Evolutionary conservation across 2,888 invertebrate species (phyloP).

Genomic region (Tetrapedia diversipes): DNA sequence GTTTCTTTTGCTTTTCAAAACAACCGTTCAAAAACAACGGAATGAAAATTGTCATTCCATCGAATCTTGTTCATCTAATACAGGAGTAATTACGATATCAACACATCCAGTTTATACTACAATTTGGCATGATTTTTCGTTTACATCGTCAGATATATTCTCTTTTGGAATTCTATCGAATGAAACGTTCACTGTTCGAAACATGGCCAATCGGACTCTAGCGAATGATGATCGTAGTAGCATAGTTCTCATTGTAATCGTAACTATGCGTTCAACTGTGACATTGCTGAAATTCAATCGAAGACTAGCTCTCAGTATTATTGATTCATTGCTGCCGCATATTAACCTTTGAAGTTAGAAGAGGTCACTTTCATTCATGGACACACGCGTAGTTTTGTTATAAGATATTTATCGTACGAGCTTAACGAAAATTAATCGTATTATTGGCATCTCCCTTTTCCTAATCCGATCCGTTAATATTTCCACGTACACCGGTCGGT

Average conservation of each 20-base stretch:
- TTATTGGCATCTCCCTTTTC: background rate
- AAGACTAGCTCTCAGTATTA: background rate
- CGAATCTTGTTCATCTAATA: background rate
- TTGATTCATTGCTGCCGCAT: background rate
- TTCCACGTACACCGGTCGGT: accelerated
- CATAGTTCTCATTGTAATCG: conserved; percentile 36
- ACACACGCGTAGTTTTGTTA: background rate
- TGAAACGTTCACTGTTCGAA: background rate
- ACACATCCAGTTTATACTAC: no score
- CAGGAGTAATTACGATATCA: background rate
- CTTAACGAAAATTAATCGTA: background rate
- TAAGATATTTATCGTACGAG: background rate
- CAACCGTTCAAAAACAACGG: no score
- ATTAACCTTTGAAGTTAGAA: background rate
- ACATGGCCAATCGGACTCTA: conserved; percentile 27
- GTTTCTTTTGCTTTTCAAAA: no score
- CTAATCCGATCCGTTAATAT: background rate
- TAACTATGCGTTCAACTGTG: conserved; percentile 11
- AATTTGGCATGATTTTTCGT: background rate
- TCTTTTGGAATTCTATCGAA: background rate
- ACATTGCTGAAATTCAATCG: conserved; percentile 40
- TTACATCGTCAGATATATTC: background rate
- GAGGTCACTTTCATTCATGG: background rate
- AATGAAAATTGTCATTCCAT: no score
- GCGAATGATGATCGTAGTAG: conserved; percentile 13